phyloP scores from a whole-genome alignment of 1,140 invertebrate genomes.

The Pseudomyrmex sp. region DNA sequence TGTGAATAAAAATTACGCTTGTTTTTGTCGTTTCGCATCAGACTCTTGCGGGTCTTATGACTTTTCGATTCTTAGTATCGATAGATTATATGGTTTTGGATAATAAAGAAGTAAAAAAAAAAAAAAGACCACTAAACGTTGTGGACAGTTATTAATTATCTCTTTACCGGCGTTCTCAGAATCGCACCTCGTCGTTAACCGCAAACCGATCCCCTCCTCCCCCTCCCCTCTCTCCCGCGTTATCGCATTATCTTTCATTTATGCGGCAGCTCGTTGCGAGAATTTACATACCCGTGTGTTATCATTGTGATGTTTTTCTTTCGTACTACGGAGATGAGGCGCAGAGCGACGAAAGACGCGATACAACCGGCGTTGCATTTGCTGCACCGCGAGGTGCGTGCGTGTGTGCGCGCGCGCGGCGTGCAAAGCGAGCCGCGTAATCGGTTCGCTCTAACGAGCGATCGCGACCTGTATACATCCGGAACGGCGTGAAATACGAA shows the following conservation, averaged over 20 bases:
- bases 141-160: too few relatives aligned
- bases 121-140: too few relatives aligned
- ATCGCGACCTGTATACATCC: constrained; percentile 30
- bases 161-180: not conserved
- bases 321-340: not conserved
- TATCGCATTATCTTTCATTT: constrained; percentile 31
- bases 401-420: not conserved
- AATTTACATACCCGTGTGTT: constrained; percentile 30
- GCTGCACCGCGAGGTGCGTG: not conserved
- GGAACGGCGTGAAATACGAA: constrained; percentile 61
- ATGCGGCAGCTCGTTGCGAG: constrained; percentile 7
- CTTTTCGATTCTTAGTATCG: too few relatives aligned
- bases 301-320: constrained; percentile 25
- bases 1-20: too few relatives aligned
- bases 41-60: too few relatives aligned
- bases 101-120: too few relatives aligned
- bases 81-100: too few relatives aligned
- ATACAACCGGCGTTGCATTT: not conserved
- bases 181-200: not conserved
- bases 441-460: too few relatives aligned
- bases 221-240: not conserved
- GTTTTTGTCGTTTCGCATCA: too few relatives aligned
- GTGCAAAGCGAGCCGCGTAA: too few relatives aligned
- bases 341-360: not conserved
- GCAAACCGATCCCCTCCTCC: not conserved